Conservation (phyloP, 1,140 invertebrate genomes). For the Lanistes nyassanus region DNA sequence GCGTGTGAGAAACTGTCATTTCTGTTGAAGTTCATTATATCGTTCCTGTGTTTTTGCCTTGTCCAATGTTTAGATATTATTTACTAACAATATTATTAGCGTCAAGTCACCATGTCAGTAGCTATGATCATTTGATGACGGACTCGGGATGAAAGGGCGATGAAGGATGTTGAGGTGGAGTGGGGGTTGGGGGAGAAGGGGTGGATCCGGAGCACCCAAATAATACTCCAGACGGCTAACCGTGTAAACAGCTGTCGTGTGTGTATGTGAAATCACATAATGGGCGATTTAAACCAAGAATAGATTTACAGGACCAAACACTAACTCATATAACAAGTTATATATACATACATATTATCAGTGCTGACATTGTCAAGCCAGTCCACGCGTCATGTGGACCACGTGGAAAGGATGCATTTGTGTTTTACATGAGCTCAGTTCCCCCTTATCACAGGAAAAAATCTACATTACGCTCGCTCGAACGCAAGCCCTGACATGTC, state of each 20-base stretch:
- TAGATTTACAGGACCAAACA: not conserved
- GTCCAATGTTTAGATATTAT: no score
- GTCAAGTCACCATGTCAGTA: no score
- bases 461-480: no score
- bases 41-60: not conserved
- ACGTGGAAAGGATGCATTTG: no score
- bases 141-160: not conserved
- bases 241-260: not conserved
- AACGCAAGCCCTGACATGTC: no score
- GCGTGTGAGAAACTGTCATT: not conserved
- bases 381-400: no score
- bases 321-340: not conserved
- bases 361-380: not conserved
- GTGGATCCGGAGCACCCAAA: not conserved
- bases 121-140: not conserved
- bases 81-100: no score
- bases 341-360: not conserved
- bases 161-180: not conserved
- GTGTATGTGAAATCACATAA: not conserved
- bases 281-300: not conserved
- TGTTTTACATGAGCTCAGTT: no score
- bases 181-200: not conserved
- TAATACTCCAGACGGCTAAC: not conserved
- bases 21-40: not conserved
- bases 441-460: no score